phyloP scores from a whole-genome alignment of 2,113 vertebrate species.

The Camarhynchus parvulus region DNA sequence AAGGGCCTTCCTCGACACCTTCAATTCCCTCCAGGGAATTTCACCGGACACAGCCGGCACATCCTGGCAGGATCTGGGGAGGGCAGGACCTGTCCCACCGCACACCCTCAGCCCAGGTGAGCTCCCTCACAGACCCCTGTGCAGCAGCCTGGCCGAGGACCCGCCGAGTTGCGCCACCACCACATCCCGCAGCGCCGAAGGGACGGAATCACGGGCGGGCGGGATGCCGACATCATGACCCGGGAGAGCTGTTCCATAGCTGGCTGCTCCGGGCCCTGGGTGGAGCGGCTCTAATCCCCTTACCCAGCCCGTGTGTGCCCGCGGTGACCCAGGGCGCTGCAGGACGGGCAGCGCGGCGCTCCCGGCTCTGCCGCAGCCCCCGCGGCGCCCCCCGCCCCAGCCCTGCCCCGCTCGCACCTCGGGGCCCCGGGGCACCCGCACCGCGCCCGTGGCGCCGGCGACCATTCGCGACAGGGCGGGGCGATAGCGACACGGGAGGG shows the following conservation, averaged over 20 bases:
- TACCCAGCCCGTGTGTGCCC: rapidly evolving
- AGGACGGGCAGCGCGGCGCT: rapidly evolving
- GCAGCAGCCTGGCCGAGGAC: neutral
- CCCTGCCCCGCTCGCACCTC: neutral
- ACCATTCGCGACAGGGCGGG: neutral
- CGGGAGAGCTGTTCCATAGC: neutral
- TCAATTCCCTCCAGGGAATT: neutral
- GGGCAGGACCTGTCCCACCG: neutral
- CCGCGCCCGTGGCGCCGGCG: too few species aligned
- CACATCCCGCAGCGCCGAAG: neutral
- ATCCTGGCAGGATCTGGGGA: rapidly evolving
- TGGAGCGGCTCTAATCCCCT: neutral
- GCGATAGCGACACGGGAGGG: too few species aligned
- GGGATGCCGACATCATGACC: rapidly evolving
- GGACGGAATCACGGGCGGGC: rapidly evolving
- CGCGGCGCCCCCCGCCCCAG: neutral
- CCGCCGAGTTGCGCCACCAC: neutral
- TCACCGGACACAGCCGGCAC: neutral
- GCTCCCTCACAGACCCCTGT: rapidly evolving
- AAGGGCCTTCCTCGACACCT: neutral
- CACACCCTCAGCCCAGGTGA: neutral
- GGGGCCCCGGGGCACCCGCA: neutral
- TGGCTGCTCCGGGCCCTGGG: neutral
- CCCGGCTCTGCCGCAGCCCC: neutral
- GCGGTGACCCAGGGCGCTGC: neutral